Conservation (phyloP, 2,888 invertebrate species). For the Cataglyphis rosenhaueri region DNA sequence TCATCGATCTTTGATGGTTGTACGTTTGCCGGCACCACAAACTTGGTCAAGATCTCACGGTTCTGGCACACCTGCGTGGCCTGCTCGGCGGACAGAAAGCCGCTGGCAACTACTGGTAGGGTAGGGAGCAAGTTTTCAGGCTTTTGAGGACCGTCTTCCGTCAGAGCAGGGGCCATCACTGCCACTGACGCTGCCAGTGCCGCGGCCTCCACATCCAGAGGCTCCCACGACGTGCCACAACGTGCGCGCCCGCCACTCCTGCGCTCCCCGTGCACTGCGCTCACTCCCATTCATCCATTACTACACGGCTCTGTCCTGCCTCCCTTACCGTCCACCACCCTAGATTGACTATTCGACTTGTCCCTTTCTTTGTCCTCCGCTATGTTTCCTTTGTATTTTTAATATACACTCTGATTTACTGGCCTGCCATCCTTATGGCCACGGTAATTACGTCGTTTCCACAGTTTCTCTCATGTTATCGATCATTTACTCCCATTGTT, state of each 20-base stretch:
- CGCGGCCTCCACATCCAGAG: conserved; percentile 85
- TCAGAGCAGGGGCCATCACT: conserved; percentile 98
- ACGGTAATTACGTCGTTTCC: conserved; percentile 27
- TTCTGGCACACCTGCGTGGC: conserved; percentile 83
- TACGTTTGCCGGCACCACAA: conserved; percentile 84
- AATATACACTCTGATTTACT: conserved; percentile 24
- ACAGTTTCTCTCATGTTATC: conserved; percentile 28
- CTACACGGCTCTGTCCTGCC: conserved; percentile 65
- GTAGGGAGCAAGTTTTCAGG: conserved; percentile 84
- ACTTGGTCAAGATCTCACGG: conserved; percentile 84
- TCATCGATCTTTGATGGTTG: conserved; percentile 84
- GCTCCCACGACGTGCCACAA: conserved; percentile 81
- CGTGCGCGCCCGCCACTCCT: conserved; percentile 76
- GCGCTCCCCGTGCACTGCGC: conserved; percentile 80
- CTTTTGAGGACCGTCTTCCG: conserved; percentile 88
- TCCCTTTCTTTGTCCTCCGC: conserved; percentile 1
- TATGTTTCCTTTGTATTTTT: conserved; percentile 17
- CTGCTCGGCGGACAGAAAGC: conserved; percentile 84
- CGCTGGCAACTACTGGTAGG: conserved; percentile 79
- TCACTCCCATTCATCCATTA: conserved; percentile 85
- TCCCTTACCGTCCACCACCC: conserved; percentile 7
- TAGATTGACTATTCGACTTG: conserved; percentile 6
- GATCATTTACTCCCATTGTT: conserved; percentile 16
- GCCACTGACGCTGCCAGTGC: conserved; percentile 86
- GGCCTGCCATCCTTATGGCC: conserved; percentile 8